Evolutionary conservation across 2,113 vertebrate genomes (phyloP).

Genomic region (Hippocampus abdominalis): DNA sequence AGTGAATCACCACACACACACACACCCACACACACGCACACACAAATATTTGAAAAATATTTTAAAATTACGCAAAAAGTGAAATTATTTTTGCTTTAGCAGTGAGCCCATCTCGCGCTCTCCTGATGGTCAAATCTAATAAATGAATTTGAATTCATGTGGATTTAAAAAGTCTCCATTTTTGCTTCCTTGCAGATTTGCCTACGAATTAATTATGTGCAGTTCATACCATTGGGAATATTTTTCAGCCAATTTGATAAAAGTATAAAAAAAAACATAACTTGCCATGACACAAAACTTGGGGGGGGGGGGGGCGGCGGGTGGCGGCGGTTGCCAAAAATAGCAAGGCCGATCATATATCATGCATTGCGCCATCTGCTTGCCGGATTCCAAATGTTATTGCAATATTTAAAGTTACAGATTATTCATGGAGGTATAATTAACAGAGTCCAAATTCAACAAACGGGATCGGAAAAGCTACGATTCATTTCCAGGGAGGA

Average conservation of each 20-base stretch:
- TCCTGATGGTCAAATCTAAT: not conserved
- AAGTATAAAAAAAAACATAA: slow-evolving; percentile 62
- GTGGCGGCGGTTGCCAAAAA: slow-evolving; percentile 60
- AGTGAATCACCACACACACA: too few species aligned
- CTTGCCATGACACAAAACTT: slow-evolving; percentile 59
- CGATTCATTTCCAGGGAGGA: slow-evolving; percentile 52
- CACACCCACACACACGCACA: too few species aligned
- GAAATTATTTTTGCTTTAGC: too few species aligned
- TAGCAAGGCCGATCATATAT: slow-evolving; percentile 72
- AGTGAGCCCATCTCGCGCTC: too few species aligned
- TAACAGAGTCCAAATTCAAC: slow-evolving; percentile 64
- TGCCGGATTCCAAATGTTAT: slow-evolving; percentile 71
- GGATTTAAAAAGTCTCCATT: not conserved
- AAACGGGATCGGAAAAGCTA: slow-evolving; percentile 58
- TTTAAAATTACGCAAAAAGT: too few species aligned
- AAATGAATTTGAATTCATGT: not conserved
- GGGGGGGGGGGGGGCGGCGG: not conserved
- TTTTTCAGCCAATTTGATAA: slow-evolving; percentile 65
- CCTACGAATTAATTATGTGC: slow-evolving; percentile 10
- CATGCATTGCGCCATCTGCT: slow-evolving; percentile 68
- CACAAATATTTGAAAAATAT: too few species aligned
- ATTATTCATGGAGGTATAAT: slow-evolving; percentile 71
- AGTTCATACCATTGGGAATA: slow-evolving; percentile 53
- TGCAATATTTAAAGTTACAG: slow-evolving; percentile 71
- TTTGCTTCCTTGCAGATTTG: not conserved